Evolutionary conservation across 2,797 vertebrate genomes (phyloP), one percentile per base, ranked within the genome.

Genomic region (Loriculus beryllinus): DNA sequence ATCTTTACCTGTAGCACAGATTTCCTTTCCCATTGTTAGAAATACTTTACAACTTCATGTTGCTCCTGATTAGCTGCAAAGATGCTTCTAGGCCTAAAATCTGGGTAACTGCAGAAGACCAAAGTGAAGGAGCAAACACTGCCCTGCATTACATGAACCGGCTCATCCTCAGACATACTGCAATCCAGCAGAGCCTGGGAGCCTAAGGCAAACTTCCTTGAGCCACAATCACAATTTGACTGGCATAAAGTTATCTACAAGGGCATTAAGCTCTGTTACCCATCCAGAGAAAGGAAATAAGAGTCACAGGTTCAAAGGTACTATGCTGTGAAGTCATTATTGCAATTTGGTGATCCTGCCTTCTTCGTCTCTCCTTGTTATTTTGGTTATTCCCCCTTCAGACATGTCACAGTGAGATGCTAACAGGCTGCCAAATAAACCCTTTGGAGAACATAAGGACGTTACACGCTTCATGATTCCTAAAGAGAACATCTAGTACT

Each of bases 381-480:
- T 43, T 83, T 91, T 83, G 74, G 82, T 88, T 92, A 68, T 90
- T 91, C 71, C 74, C 40, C 88, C 67, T 91, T 56, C 82, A 92
- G 79, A 82, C 51, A 7, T 4, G 68, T 88, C 91, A 64, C 70
- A 75, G 54, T 8, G 22, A 90, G 82, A 93, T 9, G 49, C 75
- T 78, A 90, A 93, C 87, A 89, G 83, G 81, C 90, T 90, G 90
- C 86, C 95, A 90, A 82, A 91, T 39, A 85, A 94, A 88, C 65
- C 63, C 79, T 90, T 75, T 33, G 90, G 84, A 96, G 85, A 96
- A 88, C 76, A 94, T 92, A 93, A 92, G 85, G 91, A 94, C 1
- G 60, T 82, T 93, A 90, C 76, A 88, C 88, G 93, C 92, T 90
- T 92, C 4, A 3, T 74, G 86, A 83, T 82, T 95, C 83, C 92